Evolutionary conservation across 2,113 vertebrate genomes (phyloP).

Genomic region (Gambusia affinis): DNA sequence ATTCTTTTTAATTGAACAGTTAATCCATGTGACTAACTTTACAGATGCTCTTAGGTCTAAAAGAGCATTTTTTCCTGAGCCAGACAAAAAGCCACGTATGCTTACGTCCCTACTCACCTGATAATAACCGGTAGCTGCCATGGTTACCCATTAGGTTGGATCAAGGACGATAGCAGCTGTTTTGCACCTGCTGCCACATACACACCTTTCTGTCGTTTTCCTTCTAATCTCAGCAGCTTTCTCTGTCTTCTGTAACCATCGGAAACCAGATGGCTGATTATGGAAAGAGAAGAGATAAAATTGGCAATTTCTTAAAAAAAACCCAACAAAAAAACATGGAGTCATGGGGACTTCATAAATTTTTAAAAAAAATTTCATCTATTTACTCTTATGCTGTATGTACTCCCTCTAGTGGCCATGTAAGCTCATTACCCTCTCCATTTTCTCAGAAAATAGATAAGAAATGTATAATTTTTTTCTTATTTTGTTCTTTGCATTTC

Average conservation of each 20-base stretch:
- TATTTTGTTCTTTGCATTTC: background rate
- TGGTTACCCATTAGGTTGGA: slow-evolving; percentile 70
- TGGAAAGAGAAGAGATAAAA: background rate
- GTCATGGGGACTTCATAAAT: background rate
- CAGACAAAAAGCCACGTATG: background rate
- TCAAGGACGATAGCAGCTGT: slow-evolving; percentile 51
- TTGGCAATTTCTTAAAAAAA: background rate
- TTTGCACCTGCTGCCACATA: slow-evolving; percentile 54
- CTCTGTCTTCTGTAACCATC: background rate
- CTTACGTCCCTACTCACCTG: background rate
- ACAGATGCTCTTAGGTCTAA: background rate
- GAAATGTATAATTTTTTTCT: no score
- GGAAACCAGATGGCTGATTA: background rate
- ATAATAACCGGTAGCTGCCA: slow-evolving; percentile 51
- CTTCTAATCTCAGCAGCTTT: background rate
- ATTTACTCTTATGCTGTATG: background rate
- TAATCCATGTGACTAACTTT: background rate
- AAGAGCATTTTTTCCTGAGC: background rate
- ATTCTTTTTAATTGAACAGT: background rate
- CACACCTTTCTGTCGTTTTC: background rate
- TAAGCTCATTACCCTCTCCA: background rate
- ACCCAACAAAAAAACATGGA: background rate
- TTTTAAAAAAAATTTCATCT: background rate
- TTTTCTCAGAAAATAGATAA: background rate
- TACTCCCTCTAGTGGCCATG: slow-evolving; percentile 48